phyloP scores from a whole-genome alignment of 2,888 invertebrate species.

The Acanthosepion esculentum region DNA sequence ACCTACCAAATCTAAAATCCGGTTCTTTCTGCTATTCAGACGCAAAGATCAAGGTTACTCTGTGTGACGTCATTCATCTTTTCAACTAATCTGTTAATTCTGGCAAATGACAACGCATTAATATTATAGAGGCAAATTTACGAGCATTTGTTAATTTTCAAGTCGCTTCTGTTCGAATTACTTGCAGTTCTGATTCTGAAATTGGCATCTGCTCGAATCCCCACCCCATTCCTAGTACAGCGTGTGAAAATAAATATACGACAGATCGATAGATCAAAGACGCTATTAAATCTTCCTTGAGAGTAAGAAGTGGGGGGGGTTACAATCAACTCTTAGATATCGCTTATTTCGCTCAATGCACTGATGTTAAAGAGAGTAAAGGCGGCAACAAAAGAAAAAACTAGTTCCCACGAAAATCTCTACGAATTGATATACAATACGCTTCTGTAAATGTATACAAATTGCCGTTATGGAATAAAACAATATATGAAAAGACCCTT shows the following conservation, averaged over 20 bases:
- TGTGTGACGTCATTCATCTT: not conserved
- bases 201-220: not conserved
- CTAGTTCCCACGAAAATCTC: not conserved
- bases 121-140: not conserved
- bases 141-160: conserved; percentile 23
- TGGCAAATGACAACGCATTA: not conserved
- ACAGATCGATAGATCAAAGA: not conserved
- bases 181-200: conserved; percentile 4
- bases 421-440: too few species aligned
- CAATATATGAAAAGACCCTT: too few species aligned
- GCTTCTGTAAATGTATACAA: too few species aligned
- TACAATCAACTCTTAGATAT: not conserved
- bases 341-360: not conserved
- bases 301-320: not conserved
- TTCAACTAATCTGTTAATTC: not conserved
- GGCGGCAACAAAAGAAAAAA: not conserved
- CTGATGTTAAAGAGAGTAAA: not conserved
- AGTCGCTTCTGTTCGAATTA: conserved; percentile 22
- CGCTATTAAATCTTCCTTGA: not conserved
- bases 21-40: not conserved
- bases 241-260: not conserved
- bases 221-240: not conserved
- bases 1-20: not conserved
- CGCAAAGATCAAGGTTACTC: not conserved
- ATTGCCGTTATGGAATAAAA: too few species aligned